Conservation (phyloP, 2,888 invertebrate species). For the Agrotis exclamationis region DNA sequence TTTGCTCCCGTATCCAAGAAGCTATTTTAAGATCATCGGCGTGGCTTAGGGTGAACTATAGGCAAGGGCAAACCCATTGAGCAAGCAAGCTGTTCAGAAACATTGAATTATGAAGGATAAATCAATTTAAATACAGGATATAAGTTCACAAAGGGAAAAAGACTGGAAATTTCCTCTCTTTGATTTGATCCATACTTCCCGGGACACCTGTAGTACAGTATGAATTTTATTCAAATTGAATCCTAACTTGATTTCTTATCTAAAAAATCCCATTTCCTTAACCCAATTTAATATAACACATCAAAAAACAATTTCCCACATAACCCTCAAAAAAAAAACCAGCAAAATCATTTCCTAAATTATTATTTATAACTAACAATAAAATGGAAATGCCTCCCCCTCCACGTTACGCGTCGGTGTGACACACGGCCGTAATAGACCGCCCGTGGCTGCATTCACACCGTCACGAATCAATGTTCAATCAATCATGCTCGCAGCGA, state of each 20-base stretch:
- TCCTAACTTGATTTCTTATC: neutral
- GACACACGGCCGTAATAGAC: slow-evolving; percentile 59
- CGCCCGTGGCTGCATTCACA: slow-evolving; percentile 59
- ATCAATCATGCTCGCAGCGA: slow-evolving; percentile 62
- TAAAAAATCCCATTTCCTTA: neutral
- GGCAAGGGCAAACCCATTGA: too few species aligned
- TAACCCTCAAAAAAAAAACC: slow-evolving; percentile 21
- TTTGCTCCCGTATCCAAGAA: slow-evolving; percentile 1
- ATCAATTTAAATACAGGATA: too few species aligned
- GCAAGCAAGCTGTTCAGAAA: too few species aligned
- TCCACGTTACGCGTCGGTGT: slow-evolving; percentile 43
- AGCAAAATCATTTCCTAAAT: slow-evolving; percentile 49
- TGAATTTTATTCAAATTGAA: too few species aligned
- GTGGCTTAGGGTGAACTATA: too few species aligned
- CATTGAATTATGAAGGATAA: too few species aligned
- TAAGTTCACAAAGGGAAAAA: too few species aligned
- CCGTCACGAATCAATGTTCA: slow-evolving; percentile 64
- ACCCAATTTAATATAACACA: neutral
- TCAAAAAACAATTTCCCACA: slow-evolving; percentile 28
- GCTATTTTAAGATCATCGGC: neutral
- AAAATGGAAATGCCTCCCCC: slow-evolving; percentile 55
- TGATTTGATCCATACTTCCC: too few species aligned
- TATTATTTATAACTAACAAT: slow-evolving; percentile 58
- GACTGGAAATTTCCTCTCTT: too few species aligned
- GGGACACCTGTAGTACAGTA: too few species aligned